Conservation (phyloP, 2,888 invertebrate species). For the Cataglyphis altisquamis region DNA sequence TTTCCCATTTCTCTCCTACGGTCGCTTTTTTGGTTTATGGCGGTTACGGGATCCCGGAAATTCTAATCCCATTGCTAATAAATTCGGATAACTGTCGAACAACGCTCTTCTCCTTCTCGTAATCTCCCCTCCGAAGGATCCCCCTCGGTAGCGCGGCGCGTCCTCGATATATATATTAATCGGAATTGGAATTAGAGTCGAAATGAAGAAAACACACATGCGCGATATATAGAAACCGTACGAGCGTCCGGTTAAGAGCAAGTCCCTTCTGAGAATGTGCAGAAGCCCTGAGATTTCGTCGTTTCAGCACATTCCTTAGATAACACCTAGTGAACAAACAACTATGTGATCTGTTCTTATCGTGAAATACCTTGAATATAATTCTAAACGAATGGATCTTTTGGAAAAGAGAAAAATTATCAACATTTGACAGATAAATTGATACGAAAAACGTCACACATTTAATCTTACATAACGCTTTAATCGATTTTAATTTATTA, state of each 20-base stretch:
- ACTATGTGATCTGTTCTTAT: not conserved
- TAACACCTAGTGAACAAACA: conserved; percentile 25
- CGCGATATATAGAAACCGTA: conserved; percentile 16
- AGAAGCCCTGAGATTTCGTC: conserved; percentile 32
- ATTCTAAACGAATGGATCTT: not conserved
- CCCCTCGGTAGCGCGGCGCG: not conserved
- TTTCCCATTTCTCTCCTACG: not conserved
- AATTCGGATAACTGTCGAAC: conserved; percentile 57
- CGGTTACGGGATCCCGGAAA: conserved; percentile 29
- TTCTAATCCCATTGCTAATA: conserved; percentile 57
- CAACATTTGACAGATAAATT: not conserved
- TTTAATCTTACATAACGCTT: not conserved
- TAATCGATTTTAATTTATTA: not conserved
- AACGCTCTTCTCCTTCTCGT: not conserved
- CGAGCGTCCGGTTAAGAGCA: not conserved
- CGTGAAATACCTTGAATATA: not conserved
- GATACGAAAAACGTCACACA: not conserved
- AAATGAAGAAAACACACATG: not conserved
- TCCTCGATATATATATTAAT: conserved; percentile 6
- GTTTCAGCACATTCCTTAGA: conserved; percentile 43
- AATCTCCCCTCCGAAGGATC: not conserved
- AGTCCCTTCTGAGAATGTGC: conserved; percentile 41
- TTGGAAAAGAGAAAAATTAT: too few species aligned
- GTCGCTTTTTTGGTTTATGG: conserved; percentile 41
- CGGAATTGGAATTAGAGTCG: conserved; percentile 14